Conservation (phyloP, 2,888 invertebrate species). For the Mythimna impura region DNA sequence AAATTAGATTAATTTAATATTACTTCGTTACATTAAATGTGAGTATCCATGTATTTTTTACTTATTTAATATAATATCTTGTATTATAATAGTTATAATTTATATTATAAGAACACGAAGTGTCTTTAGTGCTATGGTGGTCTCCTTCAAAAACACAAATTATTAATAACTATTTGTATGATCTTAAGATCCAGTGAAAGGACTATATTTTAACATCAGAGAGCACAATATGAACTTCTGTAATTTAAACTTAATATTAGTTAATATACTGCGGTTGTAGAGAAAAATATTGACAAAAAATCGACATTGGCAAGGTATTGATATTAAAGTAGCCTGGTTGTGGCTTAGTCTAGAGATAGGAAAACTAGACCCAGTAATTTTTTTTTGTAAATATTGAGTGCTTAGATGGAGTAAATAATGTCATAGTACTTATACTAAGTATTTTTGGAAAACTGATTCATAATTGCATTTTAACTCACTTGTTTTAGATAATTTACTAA, state of each 20-base stretch:
- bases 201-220: not conserved
- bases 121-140: not conserved
- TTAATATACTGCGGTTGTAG: not conserved
- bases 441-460: constrained; percentile 67
- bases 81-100: not conserved
- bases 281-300: not conserved
- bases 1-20: constrained; percentile 18
- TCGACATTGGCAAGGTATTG: not conserved
- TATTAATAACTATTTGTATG: not conserved
- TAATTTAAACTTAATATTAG: too few relatives aligned
- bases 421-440: not conserved
- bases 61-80: not conserved
- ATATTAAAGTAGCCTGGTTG: not conserved
- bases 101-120: not conserved
- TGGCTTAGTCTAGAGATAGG: too few relatives aligned
- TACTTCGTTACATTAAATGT: constrained; percentile 21
- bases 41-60: constrained; percentile 26
- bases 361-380: not conserved
- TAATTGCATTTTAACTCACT: constrained; percentile 57
- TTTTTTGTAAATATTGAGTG: not conserved
- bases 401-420: not conserved
- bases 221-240: not conserved
- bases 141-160: not conserved
- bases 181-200: not conserved
- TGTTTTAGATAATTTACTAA: constrained; percentile 75